Conservation (phyloP, 2,888 invertebrate species). For the Nymphalis urticae region DNA sequence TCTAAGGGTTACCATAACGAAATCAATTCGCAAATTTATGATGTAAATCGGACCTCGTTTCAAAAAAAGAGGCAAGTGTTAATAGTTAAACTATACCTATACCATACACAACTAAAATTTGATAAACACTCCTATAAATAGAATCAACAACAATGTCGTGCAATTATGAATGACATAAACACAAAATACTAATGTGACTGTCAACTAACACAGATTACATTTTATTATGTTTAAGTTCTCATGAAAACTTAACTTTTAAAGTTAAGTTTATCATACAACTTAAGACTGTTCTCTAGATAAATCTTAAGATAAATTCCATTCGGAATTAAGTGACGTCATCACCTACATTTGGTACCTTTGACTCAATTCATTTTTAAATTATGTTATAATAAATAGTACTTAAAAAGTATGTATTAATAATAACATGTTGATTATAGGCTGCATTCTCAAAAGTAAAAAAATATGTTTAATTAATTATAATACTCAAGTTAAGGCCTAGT, state of each 20-base stretch:
- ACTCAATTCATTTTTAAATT: conserved; percentile 29
- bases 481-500: not conserved
- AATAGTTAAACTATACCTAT: conserved; percentile 31
- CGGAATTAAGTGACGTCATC: conserved; percentile 19
- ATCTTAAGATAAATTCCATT: conserved; percentile 17
- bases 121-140: conserved; percentile 32
- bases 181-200: conserved; percentile 42
- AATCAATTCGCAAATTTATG: no score
- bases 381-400: conserved; percentile 9
- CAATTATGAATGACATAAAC: conserved; percentile 35
- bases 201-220: conserved; percentile 12
- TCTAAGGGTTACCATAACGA: no score
- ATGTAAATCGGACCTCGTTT: conserved; percentile 11
- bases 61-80: conserved; percentile 30
- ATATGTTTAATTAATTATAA: not conserved
- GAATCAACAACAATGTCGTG: conserved; percentile 50
- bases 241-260: not conserved
- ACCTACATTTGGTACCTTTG: conserved; percentile 34
- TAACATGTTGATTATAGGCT: conserved; percentile 8
- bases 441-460: not conserved
- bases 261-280: not conserved
- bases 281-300: conserved; percentile 8
- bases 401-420: conserved; percentile 2
- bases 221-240: not conserved
- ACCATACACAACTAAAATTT: conserved; percentile 31